phyloP scores from a whole-genome alignment of 1,140 invertebrate genomes.

The Ruditapes philippinarum region DNA sequence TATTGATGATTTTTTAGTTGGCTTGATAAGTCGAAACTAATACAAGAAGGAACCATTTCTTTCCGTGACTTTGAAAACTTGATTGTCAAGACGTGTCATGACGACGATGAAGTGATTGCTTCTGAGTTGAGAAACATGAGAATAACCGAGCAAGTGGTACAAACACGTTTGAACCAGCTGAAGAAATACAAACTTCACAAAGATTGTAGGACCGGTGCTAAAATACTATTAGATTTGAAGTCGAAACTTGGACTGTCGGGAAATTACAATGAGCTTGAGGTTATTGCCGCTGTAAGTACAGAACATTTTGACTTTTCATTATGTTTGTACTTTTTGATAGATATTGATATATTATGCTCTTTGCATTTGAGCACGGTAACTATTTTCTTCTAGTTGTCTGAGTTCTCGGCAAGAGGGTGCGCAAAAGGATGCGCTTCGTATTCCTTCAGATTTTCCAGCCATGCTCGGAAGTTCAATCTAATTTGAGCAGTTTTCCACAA shows the following conservation, averaged over 20 bases:
- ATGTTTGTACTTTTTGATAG: no score
- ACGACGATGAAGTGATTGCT: background rate
- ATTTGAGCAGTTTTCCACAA: no score
- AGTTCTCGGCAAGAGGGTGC: no score
- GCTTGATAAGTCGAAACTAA: background rate
- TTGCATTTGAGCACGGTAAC: no score
- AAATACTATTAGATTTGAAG: background rate
- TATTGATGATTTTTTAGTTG: no score
- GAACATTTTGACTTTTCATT: no score
- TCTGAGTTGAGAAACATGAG: slow-evolving; percentile 6
- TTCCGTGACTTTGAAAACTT: background rate
- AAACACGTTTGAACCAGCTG: slow-evolving; percentile 2
- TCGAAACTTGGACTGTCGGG: background rate
- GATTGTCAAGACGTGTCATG: background rate
- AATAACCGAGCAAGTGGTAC: background rate
- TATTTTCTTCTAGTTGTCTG: no score
- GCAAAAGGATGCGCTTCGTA: no score
- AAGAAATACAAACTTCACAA: slow-evolving; percentile 21
- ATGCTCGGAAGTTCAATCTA: no score
- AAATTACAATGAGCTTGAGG: background rate
- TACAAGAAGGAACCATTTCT: background rate
- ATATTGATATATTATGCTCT: no score
- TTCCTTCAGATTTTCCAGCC: no score
- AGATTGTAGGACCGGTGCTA: slow-evolving; percentile 7
- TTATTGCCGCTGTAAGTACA: slow-evolving; percentile 28